Evolutionary conservation across 1,140 invertebrate species (phyloP).

Genomic region (Dreissena rostriformis): DNA sequence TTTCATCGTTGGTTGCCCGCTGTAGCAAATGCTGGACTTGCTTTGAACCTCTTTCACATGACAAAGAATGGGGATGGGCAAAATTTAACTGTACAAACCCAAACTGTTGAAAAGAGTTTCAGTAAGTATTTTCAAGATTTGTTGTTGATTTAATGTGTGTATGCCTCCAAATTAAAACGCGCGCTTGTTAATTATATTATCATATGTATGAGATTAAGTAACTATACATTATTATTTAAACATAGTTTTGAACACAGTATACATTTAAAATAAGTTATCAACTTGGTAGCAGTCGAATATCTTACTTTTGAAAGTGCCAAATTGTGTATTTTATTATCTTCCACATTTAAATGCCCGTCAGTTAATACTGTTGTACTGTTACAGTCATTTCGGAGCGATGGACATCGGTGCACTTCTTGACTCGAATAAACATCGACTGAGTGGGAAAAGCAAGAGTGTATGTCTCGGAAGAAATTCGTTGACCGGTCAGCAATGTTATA

Average conservation of each 20-base stretch:
- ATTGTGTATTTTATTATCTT: no score
- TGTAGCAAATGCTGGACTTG: neutral
- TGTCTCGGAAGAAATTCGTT: neutral
- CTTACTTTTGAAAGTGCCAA: no score
- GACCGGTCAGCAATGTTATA: neutral
- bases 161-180: no score
- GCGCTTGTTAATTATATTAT: no score
- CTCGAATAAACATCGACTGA: neutral
- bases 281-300: no score
- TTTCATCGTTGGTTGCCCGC: neutral
- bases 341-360: no score
- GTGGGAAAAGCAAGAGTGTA: neutral
- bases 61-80: constrained; percentile 2
- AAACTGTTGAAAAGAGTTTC: neutral
- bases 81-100: neutral
- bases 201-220: no score
- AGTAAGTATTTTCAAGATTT: neutral
- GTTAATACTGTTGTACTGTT: neutral
- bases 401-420: neutral
- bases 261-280: no score
- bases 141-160: no score
- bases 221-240: no score
- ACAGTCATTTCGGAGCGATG: neutral
- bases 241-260: no score
- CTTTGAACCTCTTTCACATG: neutral